Evolutionary conservation across 2,797 vertebrate genomes (phyloP), one percentile per base, ranked within the genome.

Genomic region (Danio kyathit): DNA sequence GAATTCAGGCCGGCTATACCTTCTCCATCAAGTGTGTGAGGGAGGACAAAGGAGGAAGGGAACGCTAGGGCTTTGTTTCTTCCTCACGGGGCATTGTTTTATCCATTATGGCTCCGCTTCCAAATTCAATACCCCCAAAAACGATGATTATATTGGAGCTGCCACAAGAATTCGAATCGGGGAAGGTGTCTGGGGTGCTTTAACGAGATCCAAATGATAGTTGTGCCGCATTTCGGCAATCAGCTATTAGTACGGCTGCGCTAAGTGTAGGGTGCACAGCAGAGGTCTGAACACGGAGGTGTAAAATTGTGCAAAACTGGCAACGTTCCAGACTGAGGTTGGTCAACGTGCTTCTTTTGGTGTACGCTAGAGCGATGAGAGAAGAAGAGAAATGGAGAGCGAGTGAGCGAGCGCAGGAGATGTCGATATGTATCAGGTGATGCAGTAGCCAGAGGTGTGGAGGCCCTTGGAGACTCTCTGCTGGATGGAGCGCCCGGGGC

Each of bases 371-470:
- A 81, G 46, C 66, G 59, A 57, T 21, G 13, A 21, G 52, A 71
- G 73, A 56, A 21, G 44, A 48, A 51, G 48, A 54, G 46, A 67
- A 44, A 63, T 10, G 14, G 5, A 65, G 60, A 57, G 49, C 11
- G 60, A 57, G 67, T 1, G 60, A 57, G 49, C 11, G 60, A 57
- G 67, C 1, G 16, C 51, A 74, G 71, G 14, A 73, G 79, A 64
- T 80, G 79, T 85, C 71, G 76, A 86, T 85, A 81, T 67, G 78
- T 57, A 86, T 83, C 79, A 79, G 86, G 83, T 87, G 79, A 73
- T 87, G 83, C 79, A 79, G 75, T 72, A 66, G 86, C 79, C 78
- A 74, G 64, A 81, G 59, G 75, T 82, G 74, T 60, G 71, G 64
- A 19, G 74, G 70, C 46, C 85, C 81, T 56, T 69, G 41, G 79